Percentiles rank a stretch among this genome's conserved stretches.
Evolutionary conservation across 1,140 invertebrate genomes (phyloP).

Genomic region (Eurosta solidaginis): DNA sequence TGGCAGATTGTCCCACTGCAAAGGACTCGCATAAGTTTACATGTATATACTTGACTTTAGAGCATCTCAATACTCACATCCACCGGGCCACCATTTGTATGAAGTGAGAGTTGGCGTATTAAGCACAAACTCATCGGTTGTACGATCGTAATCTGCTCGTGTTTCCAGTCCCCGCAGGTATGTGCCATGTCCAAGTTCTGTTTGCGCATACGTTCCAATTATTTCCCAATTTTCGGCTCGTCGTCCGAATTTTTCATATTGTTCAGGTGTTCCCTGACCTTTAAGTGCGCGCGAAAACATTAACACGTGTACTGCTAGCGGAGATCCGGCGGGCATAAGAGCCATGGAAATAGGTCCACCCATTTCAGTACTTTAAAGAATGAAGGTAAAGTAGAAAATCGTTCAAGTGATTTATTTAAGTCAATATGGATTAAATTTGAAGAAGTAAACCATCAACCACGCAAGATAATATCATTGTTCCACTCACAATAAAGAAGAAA

Average conservation of each 20-base stretch:
- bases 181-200: conserved; percentile 90
- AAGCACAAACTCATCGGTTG: conserved; percentile 82
- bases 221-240: conserved; percentile 78
- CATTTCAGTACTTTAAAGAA: conserved; percentile 25
- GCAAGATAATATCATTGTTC: too few relatives aligned
- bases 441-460: not conserved
- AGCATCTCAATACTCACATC: conserved; percentile 68
- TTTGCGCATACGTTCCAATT: conserved; percentile 91
- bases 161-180: conserved; percentile 89
- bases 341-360: conserved; percentile 18
- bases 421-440: not conserved
- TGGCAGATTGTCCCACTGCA: conserved; percentile 85
- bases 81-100: conserved; percentile 93
- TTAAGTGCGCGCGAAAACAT: conserved; percentile 89
- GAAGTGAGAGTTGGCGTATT: conserved; percentile 86
- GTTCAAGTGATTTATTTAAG: not conserved
- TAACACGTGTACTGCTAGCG: conserved; percentile 79
- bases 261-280: conserved; percentile 81
- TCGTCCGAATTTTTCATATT: conserved; percentile 82
- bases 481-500: too few relatives aligned
- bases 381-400: not conserved
- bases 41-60: not conserved
- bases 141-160: conserved; percentile 83
- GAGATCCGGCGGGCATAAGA: conserved; percentile 74
- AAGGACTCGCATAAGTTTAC: not conserved